Conservation (phyloP, 2,113 vertebrate species). For the Plectropomus leopardus region DNA sequence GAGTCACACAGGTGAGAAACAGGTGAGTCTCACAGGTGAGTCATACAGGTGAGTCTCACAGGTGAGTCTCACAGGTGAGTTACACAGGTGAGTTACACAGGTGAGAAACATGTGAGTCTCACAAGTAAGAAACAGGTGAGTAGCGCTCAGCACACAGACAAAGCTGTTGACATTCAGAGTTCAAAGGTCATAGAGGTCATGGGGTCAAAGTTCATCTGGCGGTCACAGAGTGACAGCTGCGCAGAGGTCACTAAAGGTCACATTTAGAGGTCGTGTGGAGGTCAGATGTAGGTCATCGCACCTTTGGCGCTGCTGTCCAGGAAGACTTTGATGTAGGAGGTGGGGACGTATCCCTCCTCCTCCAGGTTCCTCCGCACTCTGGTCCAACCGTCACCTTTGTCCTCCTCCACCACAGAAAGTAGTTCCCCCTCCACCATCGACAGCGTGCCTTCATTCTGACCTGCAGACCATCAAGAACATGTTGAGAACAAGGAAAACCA, state of each 20-base stretch:
- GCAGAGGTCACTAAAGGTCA: constrained; percentile 1
- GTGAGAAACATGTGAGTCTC: no score
- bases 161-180: constrained; percentile 38
- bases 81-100: no score
- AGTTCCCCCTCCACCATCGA: constrained; percentile 94
- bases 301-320: constrained; percentile 97
- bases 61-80: no score
- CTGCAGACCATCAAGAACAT: constrained; percentile 73
- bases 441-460: constrained; percentile 98
- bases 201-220: constrained; percentile 4
- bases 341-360: constrained; percentile 97
- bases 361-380: constrained; percentile 93
- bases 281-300: constrained; percentile 89
- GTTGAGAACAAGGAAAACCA: not conserved
- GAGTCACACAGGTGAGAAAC: no score
- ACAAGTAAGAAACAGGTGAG: no score
- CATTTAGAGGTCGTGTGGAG: constrained; percentile 1
- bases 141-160: constrained; percentile 32
- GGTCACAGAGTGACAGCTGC: constrained; percentile 2
- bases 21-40: no score
- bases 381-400: constrained; percentile 98
- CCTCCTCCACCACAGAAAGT: constrained; percentile 96
- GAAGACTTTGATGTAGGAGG: constrained; percentile 97
- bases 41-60: no score
- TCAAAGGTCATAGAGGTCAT: constrained; percentile 20